phyloP scores from a whole-genome alignment of 2,888 invertebrate genomes.

The Silvanus unidentatus region DNA sequence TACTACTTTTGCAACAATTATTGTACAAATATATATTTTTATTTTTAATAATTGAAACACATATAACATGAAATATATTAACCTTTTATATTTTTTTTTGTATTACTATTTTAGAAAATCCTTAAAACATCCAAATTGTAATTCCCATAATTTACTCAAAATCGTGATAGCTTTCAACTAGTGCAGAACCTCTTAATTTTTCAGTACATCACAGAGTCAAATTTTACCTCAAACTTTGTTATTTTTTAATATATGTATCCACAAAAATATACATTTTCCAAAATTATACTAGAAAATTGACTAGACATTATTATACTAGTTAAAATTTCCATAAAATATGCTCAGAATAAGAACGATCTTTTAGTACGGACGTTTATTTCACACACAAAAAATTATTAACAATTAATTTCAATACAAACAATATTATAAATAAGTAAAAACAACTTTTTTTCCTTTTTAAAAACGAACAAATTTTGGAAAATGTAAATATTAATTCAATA shows the following conservation, averaged over 20 bases:
- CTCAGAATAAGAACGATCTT: too few relatives aligned
- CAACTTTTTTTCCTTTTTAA: too few relatives aligned
- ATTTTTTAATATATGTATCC: background rate
- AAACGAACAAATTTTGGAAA: background rate
- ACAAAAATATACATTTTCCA: background rate
- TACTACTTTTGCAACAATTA: constrained; percentile 18
- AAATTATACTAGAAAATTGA: background rate
- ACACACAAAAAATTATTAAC: too few relatives aligned
- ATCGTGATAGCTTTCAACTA: constrained; percentile 17
- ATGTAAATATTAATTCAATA: too few relatives aligned
- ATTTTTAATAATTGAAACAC: constrained; percentile 20
- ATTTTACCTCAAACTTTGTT: background rate
- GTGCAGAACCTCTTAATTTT: constrained; percentile 13
- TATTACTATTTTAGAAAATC: constrained; percentile 3
- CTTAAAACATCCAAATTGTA: background rate
- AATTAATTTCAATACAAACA: too few relatives aligned
- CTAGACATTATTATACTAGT: background rate
- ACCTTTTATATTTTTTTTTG: constrained; percentile 11
- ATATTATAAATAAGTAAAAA: too few relatives aligned
- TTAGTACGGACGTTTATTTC: too few relatives aligned
- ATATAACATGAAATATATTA: constrained; percentile 14
- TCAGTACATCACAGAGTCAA: constrained; percentile 12
- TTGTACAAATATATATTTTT: constrained; percentile 23
- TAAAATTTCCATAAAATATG: too few relatives aligned
- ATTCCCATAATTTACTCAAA: constrained; percentile 1